Evolutionary conservation across 2,797 vertebrate genomes (phyloP).

Genomic region (Tapera naevia): DNA sequence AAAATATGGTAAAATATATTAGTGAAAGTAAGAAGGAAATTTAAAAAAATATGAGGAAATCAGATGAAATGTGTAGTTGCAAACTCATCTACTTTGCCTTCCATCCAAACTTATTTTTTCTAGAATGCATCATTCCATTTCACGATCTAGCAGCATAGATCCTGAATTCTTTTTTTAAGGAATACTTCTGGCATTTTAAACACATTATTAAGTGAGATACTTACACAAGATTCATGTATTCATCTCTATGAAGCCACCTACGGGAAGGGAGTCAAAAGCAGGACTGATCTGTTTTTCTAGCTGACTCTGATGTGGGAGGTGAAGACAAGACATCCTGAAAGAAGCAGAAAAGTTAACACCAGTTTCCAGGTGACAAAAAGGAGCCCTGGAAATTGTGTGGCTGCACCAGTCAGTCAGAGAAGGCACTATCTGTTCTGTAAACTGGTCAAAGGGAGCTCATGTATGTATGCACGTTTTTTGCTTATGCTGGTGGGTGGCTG

Average conservation of each 20-base stretch:
- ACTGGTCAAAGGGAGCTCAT: constrained; percentile 31
- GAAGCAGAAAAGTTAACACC: constrained; percentile 15
- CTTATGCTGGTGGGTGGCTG: constrained; percentile 62
- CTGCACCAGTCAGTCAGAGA: not conserved
- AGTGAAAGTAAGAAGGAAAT: constrained; percentile 51
- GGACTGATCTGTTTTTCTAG: constrained; percentile 1
- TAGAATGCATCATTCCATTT: constrained; percentile 68
- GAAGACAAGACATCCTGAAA: constrained; percentile 18
- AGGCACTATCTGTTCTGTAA: constrained; percentile 17
- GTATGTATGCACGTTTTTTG: constrained; percentile 74
- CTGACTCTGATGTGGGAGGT: constrained; percentile 25
- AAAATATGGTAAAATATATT: constrained; percentile 44
- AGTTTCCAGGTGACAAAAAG: constrained; percentile 37
- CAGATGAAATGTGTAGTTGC: constrained; percentile 47
- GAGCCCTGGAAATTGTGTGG: not conserved
- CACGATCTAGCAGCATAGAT: constrained; percentile 48
- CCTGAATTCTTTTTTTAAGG: constrained; percentile 52
- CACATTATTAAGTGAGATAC: constrained; percentile 50
- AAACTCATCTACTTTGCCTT: constrained; percentile 40
- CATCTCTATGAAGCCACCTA: constrained; percentile 33
- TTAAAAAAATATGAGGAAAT: constrained; percentile 51
- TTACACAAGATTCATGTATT: constrained; percentile 37
- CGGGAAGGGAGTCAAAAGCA: not conserved
- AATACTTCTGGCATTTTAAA: constrained; percentile 59
- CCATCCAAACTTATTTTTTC: constrained; percentile 49